Evolutionary conservation across 2,797 vertebrate genomes (phyloP), one percentile per base, ranked within the genome.

Genomic region (Lutra lutra): DNA sequence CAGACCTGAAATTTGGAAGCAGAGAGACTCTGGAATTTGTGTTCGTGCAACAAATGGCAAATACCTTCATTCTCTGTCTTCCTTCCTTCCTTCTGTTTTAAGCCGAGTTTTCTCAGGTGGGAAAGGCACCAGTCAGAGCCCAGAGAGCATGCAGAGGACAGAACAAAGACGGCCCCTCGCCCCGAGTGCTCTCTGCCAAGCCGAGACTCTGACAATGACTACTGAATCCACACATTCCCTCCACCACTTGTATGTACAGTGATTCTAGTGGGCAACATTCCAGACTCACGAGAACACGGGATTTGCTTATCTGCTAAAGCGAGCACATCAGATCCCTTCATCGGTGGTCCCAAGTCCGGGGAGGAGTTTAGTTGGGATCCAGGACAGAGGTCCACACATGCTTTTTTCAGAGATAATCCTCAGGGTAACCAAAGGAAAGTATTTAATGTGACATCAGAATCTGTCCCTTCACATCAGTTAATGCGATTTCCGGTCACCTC

Each of bases 251-350:
- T 27, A 23, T 2, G 27, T 25, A 10, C 70, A 5, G 72, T 7
- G 51, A 85, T 40, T 20, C 32, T 8, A 9, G 40, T 3, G 51
- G 87, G 82, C 62, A 68, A 60, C 48, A 27, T 29, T 91, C 32
- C 51, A 78, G 21, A 35, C 48, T 86, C 51, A 51, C 62, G 9
- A 64, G 38, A 32, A 54, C 14, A 8, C 0, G 14, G 54, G 23
- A 70, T 80, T 66, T 54, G 75, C 92, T 92, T 46, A 58, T 86
- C 78, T 86, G 27, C 79, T 96, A 38, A 92, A 86, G 72, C 40
- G 75, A 84, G 38, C 23, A 72, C 17, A 58, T 62, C 60, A 38
- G 54, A 58, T 73, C 66, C 78, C 84, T 78, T 89, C 35, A 70
- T 48, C 88, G 29, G 56, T 3, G 73, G 38, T 62, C 27, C 38